These are phyloP conservation scores for Centropus unirufus DNA, from an alignment of 2,113 vertebrate species.

Conservation along the genomic window DNA sequence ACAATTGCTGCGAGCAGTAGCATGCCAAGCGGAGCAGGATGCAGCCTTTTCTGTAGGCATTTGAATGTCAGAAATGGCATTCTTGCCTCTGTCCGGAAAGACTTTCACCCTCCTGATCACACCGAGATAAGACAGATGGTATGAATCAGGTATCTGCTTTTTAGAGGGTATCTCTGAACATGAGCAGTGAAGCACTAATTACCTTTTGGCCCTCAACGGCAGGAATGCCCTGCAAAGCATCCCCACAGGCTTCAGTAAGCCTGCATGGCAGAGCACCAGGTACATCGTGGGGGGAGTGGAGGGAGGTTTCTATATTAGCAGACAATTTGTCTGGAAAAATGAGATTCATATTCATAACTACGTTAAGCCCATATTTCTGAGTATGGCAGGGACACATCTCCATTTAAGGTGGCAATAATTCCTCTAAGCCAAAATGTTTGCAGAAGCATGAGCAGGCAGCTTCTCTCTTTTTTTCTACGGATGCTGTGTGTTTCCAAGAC, in stretches of 20 bases:
- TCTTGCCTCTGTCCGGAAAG: neutral
- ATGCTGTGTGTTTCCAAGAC: neutral
- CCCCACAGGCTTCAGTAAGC: neutral
- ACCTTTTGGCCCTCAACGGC: rapidly evolving
- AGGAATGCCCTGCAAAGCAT: neutral
- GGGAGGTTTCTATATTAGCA: conserved; percentile 10
- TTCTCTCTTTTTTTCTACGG: neutral
- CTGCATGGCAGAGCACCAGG: neutral
- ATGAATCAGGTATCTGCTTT: neutral
- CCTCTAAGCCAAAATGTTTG: neutral
- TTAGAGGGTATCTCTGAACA: neutral
- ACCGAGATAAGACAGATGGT: neutral
- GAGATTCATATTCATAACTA: conserved; percentile 1
- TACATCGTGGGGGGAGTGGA: neutral
- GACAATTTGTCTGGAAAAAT: conserved; percentile 4
- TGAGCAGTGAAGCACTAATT: neutral
- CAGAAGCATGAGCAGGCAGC: neutral
- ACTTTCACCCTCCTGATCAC: neutral
- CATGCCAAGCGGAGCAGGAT: neutral
- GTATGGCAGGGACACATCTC: neutral
- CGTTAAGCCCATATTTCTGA: neutral
- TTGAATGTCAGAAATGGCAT: neutral
- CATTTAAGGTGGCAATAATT: neutral
- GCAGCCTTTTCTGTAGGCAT: neutral
- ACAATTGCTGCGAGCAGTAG: neutral